Base-by-base conservation (phyloP, 2,888 invertebrate genomes). In the Cotesia congregata region DNA sequence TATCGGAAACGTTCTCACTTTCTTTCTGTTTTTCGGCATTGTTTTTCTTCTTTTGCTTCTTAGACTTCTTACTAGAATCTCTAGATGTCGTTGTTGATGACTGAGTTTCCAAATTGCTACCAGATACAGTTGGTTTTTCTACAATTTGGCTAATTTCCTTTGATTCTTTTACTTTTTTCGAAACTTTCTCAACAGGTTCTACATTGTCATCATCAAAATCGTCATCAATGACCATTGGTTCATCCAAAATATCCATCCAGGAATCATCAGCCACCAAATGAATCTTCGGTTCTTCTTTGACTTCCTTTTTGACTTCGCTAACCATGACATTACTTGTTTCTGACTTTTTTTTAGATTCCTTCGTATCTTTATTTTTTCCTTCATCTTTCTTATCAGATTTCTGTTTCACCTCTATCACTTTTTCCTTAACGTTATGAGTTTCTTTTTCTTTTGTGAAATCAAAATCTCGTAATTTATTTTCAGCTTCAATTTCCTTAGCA, bases 211-310 rank as follows among this genome's bases (percentile, higher is more conserved):
- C 74, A 64, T 81, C 80, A 72, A 84, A 85, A 72, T 86, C 85
- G 76, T 84, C 85, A 38, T 85, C 83, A 64, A 87, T 82, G 1
- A 77, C 76, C 67, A 87, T 80, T 62, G 86, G 83, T 71, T 87
- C 86, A 65, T 87, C 86, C 61, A 87, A 80, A 65, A 85, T 78
- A 80, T 79, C 81, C 83, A 87, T 83, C 86, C 85, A 86, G 6
- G 83, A 78, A 67, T 81, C 82, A 77, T 86, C 85, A 9, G 82
- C 78, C 5, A 82, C 81, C 30, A 85, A 68, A 38, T 82, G 81
- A 38, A 83, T 64, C 59, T 41, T 70, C 4, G 78, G 69, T 76
- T 80, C 76, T 2, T 72, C 64, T 65, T 78, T 78, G 0, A 39
- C 62, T 50, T 50, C 50, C 50, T 50, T 50, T 50, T 50, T 50